A percentile compares a stretch with the other conserved stretches of the same genome.
Evolutionary conservation across 2,113 vertebrate genomes (phyloP).

Genomic region (Cynopterus brachyotis): DNA sequence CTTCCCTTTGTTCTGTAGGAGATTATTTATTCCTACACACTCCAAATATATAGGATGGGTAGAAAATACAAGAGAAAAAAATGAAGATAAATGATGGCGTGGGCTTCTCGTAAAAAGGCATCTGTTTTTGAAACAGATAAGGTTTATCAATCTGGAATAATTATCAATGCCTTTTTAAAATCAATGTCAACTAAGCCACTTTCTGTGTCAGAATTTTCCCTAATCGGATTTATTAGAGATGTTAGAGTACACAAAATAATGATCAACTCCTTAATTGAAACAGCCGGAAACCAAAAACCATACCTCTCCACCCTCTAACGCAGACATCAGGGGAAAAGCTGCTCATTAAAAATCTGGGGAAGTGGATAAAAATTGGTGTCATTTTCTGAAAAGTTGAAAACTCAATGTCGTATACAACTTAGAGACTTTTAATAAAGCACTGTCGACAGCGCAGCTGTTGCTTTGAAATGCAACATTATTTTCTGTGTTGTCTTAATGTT

Average conservation of each 20-base stretch:
- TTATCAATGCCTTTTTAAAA: conserved; percentile 69
- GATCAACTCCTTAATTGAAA: conserved; percentile 70
- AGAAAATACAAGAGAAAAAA: conserved; percentile 43
- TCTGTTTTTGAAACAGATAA: conserved; percentile 58
- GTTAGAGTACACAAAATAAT: conserved; percentile 64
- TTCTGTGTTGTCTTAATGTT: conserved; percentile 60
- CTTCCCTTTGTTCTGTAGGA: conserved; percentile 60
- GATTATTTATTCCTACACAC: conserved; percentile 32
- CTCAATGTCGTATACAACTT: conserved; percentile 57
- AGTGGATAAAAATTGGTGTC: not conserved
- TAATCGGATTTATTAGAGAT: conserved; percentile 72
- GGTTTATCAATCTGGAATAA: conserved; percentile 65
- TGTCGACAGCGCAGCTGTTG: conserved; percentile 42
- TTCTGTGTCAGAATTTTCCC: conserved; percentile 56
- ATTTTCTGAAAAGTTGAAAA: conserved; percentile 60
- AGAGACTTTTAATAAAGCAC: conserved; percentile 68
- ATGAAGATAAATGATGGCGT: conserved; percentile 55
- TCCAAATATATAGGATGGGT: not conserved
- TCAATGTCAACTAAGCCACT: conserved; percentile 54
- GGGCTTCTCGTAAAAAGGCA: not conserved
- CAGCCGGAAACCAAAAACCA: conserved; percentile 49
- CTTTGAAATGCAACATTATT: conserved; percentile 65
- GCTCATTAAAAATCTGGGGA: conserved; percentile 71
- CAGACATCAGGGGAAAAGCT: conserved; percentile 32
- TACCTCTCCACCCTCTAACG: conserved; percentile 58